Percentiles rank a stretch among this genome's conserved stretches.
Evolutionary conservation across 2,113 vertebrate species (phyloP).

Genomic region (Odontophorus gujanensis): DNA sequence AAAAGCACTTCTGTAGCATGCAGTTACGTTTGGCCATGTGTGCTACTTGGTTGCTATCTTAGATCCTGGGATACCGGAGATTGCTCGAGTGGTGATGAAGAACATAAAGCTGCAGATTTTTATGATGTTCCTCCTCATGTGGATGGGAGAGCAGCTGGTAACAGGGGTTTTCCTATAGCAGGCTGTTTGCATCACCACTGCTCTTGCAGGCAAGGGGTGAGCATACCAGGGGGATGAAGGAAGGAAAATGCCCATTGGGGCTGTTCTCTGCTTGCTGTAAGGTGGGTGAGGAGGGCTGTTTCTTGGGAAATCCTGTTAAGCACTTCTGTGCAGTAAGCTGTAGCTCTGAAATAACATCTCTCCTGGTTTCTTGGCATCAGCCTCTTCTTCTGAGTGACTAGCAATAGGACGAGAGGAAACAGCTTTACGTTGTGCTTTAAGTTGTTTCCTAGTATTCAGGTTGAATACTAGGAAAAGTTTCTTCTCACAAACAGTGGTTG

Average conservation of each 20-base stretch:
- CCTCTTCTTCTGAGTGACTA: too few species aligned
- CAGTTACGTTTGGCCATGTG: accelerated
- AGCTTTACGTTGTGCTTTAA: too few species aligned
- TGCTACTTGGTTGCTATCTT: not conserved
- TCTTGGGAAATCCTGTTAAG: not conserved
- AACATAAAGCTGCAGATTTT: not conserved
- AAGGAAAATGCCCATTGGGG: not conserved
- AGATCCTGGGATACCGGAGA: not conserved
- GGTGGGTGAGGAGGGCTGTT: not conserved
- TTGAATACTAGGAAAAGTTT: too few species aligned
- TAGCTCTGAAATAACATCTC: not conserved
- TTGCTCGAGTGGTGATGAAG: not conserved
- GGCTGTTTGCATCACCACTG: not conserved
- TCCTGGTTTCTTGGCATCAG: not conserved
- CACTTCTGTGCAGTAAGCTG: not conserved
- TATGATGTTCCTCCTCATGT: not conserved
- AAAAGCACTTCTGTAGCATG: not conserved
- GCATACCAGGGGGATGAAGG: not conserved
- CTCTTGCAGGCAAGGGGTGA: not conserved
- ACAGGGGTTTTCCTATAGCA: not conserved
- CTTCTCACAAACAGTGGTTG: too few species aligned
- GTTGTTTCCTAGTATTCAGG: too few species aligned
- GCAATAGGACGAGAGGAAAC: too few species aligned
- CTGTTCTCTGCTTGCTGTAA: not conserved
- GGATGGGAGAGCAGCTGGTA: not conserved